A percentile compares a stretch with the other conserved stretches of the same genome.
Evolutionary conservation across 2,113 vertebrate genomes (phyloP).

Genomic region (Shinisaurus crocodilurus): DNA sequence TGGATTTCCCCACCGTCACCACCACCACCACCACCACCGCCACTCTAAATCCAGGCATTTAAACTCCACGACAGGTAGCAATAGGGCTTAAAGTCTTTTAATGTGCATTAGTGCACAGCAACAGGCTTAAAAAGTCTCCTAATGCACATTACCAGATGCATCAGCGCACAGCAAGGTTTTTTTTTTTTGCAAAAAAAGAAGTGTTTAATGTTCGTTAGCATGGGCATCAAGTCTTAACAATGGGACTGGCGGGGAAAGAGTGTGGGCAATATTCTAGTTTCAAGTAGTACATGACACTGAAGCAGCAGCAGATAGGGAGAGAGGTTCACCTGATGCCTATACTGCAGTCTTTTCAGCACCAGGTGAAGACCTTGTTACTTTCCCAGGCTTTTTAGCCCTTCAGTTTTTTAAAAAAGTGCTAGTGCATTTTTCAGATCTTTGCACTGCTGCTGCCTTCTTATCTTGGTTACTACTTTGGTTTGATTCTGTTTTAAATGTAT

Average conservation of each 20-base stretch:
- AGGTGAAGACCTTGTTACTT: too few species aligned
- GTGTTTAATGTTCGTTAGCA: not conserved
- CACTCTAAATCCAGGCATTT: not conserved
- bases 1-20: not conserved
- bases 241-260: not conserved
- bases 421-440: too few species aligned
- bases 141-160: not conserved
- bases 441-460: too few species aligned
- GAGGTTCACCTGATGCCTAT: too few species aligned
- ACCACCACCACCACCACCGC: too few species aligned
- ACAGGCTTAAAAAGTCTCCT: not conserved
- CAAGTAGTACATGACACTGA: not conserved
- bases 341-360: too few species aligned
- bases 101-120: not conserved
- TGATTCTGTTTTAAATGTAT: too few species aligned
- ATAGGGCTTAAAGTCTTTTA: constrained; percentile 1
- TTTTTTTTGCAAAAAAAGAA: not conserved
- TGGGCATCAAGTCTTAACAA: not conserved
- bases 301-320: not conserved
- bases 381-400: too few species aligned
- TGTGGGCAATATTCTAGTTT: not conserved
- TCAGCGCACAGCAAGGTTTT: not conserved
- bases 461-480: too few species aligned
- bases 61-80: not conserved
- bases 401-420: too few species aligned